Conservation (phyloP, 2,888 invertebrate genomes). For the Choreutis nemorana region DNA sequence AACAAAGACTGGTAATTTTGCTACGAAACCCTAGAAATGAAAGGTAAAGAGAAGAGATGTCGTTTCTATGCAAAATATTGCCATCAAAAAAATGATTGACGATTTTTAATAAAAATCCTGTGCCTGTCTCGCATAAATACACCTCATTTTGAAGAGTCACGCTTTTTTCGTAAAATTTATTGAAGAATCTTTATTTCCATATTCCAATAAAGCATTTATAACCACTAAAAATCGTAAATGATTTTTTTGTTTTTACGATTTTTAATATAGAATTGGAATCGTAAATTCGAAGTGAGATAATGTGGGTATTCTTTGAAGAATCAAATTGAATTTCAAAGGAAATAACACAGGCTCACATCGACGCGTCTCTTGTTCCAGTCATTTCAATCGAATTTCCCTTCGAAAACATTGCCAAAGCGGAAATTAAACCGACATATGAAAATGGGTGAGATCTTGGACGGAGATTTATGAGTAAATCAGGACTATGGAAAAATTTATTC, state of each 20-base stretch:
- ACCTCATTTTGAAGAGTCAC: not conserved
- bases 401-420: slow-evolving; percentile 56
- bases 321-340: slow-evolving; percentile 56
- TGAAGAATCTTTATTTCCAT: too few species aligned
- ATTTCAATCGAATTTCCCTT: slow-evolving; percentile 50
- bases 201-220: too few species aligned
- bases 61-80: slow-evolving; percentile 11
- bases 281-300: slow-evolving; percentile 25
- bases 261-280: slow-evolving; percentile 25
- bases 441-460: slow-evolving; percentile 19
- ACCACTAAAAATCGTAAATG: too few species aligned
- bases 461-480: too few species aligned
- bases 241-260: slow-evolving; percentile 27
- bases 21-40: too few species aligned
- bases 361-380: slow-evolving; percentile 38
- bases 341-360: slow-evolving; percentile 52
- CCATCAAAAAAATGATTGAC: slow-evolving; percentile 14
- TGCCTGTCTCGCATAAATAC: not conserved
- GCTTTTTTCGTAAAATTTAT: not conserved
- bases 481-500: too few species aligned
- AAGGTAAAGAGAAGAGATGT: slow-evolving; percentile 6
- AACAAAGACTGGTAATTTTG: too few species aligned
- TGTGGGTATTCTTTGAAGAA: slow-evolving; percentile 44
- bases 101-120: slow-evolving; percentile 17
- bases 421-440: slow-evolving; percentile 51